These are phyloP conservation scores for Venustoraphidia nigricollis DNA, from an alignment of 2,888 invertebrate species.

Conservation along the genomic window DNA sequence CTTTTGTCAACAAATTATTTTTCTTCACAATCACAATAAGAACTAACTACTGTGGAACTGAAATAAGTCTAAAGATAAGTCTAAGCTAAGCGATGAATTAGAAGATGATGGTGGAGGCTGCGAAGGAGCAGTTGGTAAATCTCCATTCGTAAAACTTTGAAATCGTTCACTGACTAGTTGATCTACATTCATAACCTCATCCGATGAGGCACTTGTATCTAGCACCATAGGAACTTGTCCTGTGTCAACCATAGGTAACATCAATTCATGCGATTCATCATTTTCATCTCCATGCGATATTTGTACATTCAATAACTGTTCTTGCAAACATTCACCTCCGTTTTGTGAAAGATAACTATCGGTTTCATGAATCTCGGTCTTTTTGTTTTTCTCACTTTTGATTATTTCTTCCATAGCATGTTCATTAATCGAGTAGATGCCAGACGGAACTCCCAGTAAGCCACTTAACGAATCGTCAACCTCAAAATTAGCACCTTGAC, in stretches of 20 bases:
- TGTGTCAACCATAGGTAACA: conserved; percentile 20
- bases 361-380: not conserved
- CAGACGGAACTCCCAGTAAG: conserved; percentile 21
- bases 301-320: conserved; percentile 2
- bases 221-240: conserved; percentile 18
- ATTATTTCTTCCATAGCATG: not conserved
- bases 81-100: conserved; percentile 17
- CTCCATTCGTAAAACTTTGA: conserved; percentile 25
- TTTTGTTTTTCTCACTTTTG: not conserved
- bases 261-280: conserved; percentile 17
- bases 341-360: not conserved
- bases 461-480: conserved; percentile 21
- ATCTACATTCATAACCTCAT: conserved; percentile 29
- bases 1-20: not conserved
- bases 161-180: conserved; percentile 28
- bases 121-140: conserved; percentile 14
- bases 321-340: not conserved
- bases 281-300: conserved; percentile 2
- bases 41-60: conserved; percentile 21
- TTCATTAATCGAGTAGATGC: conserved; percentile 21
- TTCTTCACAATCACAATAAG: not conserved
- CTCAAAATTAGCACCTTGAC: conserved; percentile 17
- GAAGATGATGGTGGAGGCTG: not conserved
- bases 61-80: conserved; percentile 24
- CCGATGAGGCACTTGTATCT: conserved; percentile 24